phyloP scores from a whole-genome alignment of 2,797 vertebrate genomes.

The Bovichtus diacanthus region DNA sequence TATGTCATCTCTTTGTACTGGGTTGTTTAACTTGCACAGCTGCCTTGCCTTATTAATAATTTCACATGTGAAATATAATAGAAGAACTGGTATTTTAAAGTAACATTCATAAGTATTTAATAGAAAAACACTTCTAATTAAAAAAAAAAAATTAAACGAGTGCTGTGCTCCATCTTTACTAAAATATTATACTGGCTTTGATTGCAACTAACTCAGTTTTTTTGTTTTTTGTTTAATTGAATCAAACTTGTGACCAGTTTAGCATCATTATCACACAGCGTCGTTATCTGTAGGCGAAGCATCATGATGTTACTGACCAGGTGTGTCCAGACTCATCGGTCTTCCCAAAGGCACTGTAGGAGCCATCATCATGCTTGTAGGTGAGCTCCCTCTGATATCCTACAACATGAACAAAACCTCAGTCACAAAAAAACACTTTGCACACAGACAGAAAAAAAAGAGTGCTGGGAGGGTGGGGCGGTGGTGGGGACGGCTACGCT shows the following conservation, averaged over 20 bases:
- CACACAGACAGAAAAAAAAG: neutral
- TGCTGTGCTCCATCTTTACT: neutral
- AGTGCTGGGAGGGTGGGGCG: neutral
- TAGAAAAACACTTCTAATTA: neutral
- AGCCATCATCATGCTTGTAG: slow-evolving; percentile 91
- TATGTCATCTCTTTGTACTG: no score
- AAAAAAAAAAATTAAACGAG: neutral
- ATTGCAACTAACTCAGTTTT: neutral
- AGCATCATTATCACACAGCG: neutral
- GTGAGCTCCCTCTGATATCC: slow-evolving; percentile 91
- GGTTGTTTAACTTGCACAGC: no score
- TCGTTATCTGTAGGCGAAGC: neutral
- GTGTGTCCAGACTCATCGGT: slow-evolving; percentile 82
- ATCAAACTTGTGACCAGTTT: neutral
- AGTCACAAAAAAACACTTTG: neutral
- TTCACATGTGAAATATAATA: no score
- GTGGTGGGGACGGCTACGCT: no score
- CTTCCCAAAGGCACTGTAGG: slow-evolving; percentile 92
- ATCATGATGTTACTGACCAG: slow-evolving; percentile 84
- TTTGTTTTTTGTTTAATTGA: neutral
- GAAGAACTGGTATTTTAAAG: neutral
- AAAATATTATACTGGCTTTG: neutral
- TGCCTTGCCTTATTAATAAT: neutral
- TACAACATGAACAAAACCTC: slow-evolving; percentile 53
- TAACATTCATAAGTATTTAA: neutral